Evolutionary conservation across 2,888 invertebrate species (phyloP).

Genomic region (Pammene aurita): DNA sequence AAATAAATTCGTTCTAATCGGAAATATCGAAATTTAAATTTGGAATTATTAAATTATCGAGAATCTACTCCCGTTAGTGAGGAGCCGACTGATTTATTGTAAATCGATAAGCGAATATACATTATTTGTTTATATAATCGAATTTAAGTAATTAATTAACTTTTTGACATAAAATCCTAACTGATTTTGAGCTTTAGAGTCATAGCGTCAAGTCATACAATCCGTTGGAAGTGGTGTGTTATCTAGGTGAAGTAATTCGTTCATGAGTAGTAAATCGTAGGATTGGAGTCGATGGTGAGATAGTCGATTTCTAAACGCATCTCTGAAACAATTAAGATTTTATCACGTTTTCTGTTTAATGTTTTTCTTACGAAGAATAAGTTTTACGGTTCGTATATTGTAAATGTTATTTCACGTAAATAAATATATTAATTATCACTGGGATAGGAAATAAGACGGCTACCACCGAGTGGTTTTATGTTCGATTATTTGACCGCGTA

Average conservation of each 20-base stretch:
- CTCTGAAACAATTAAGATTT: slow-evolving; percentile 33
- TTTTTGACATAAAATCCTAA: neutral
- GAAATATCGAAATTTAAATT: slow-evolving; percentile 38
- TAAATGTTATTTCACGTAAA: neutral
- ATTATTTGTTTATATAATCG: slow-evolving; percentile 32
- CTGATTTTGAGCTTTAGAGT: neutral
- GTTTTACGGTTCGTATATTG: slow-evolving; percentile 7
- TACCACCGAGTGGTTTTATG: too few relatives aligned
- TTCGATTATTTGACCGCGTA: too few relatives aligned
- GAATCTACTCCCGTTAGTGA: slow-evolving; percentile 43
- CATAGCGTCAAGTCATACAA: neutral
- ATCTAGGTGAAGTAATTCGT: slow-evolving; percentile 20
- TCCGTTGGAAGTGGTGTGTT: neutral
- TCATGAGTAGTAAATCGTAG: slow-evolving; percentile 29
- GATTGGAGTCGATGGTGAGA: slow-evolving; percentile 26
- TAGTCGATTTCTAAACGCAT: slow-evolving; percentile 35
- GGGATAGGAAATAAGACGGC: too few relatives aligned
- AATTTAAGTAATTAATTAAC: slow-evolving; percentile 35
- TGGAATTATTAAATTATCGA: slow-evolving; percentile 35
- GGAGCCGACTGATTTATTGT: slow-evolving; percentile 41
- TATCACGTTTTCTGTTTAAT: slow-evolving; percentile 22
- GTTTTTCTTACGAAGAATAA: neutral
- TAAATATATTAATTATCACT: neutral
- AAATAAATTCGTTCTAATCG: slow-evolving; percentile 42
- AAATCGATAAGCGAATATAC: slow-evolving; percentile 40